Base-by-base conservation (phyloP, 2,113 vertebrate species). In the Stegastes partitus region DNA sequence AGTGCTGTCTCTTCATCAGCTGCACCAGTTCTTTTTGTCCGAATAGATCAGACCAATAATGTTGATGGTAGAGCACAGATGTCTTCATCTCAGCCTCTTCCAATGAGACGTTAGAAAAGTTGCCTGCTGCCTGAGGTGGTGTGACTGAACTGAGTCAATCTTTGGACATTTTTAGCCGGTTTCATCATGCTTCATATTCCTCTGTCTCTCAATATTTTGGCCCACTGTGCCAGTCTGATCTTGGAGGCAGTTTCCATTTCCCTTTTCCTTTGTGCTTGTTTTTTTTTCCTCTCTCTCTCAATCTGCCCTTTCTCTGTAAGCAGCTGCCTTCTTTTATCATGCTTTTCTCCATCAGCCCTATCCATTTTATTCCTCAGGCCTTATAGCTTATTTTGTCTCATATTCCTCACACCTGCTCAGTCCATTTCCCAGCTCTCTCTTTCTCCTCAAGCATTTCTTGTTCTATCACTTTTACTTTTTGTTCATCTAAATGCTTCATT, bases 261-360 rank as follows among this genome's bases (percentile, higher is more conserved):
- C 8, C 50, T 73, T 77, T 73, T 58, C 34, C 65, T 84, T 68
- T 74, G 51, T 57, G 67, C 58, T 81, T 67, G n/a, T 69, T 57
- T 22, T 39, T 66, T 11, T 25, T 61, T 39, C 28, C 19, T 31
- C 37, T 42, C 39, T 58, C 2, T 0, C 22, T 64, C 63, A 50
- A 49, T 81, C 42, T 81, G 45, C 54, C 37, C 68, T 66, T 70
- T 85, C 23, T 66, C 37, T 19, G 22, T 50, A 14, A 51, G 68
- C 69, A 81, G 53, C 80, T 87, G 71, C 50, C 71, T 74, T 68
- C 79, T 84, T 85, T 87, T 72, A 86, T 87, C 45, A 58, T 16
- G 39, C 55, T 59, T 78, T 66, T 67, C 1, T 49, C 39, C 34
- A 56, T 79, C 58, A 79, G 26, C 74, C 79, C 31, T 34, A 56